Conservation (phyloP, 2,797 vertebrate genomes). For the Muscicapa striata region DNA sequence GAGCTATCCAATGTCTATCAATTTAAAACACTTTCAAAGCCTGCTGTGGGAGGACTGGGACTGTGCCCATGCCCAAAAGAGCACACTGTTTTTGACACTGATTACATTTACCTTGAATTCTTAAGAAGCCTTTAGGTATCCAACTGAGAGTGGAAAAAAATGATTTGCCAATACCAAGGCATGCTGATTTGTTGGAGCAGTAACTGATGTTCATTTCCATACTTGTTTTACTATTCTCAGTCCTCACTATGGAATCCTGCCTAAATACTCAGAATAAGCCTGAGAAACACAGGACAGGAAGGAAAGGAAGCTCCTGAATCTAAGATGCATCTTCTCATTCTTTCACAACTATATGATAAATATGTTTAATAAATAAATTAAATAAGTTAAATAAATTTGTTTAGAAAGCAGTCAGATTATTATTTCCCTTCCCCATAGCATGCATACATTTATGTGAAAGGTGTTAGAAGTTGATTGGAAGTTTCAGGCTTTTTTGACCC, state of each 20-base stretch:
- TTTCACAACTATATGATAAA: background rate
- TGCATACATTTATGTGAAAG: background rate
- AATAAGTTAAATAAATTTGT: no score
- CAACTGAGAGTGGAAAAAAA: background rate
- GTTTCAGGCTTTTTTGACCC: background rate
- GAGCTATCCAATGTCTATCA: background rate
- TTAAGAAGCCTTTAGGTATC: background rate
- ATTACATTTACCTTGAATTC: background rate
- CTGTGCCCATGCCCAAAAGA: background rate
- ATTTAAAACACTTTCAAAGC: slow-evolving; percentile 24
- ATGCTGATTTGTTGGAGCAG: background rate
- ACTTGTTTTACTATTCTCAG: background rate
- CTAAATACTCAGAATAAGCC: background rate
- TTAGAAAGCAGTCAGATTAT: background rate
- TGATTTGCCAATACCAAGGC: background rate
- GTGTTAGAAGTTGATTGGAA: background rate
- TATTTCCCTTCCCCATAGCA: background rate
- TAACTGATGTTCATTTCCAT: background rate
- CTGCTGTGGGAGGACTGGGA: background rate
- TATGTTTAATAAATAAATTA: no score
- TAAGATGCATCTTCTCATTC: background rate
- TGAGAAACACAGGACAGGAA: background rate
- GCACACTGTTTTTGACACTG: background rate
- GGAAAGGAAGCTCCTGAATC: background rate
- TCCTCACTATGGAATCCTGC: background rate